phyloP scores from a whole-genome alignment of 2,797 vertebrate genomes.

The Babyrousa celebensis region DNA sequence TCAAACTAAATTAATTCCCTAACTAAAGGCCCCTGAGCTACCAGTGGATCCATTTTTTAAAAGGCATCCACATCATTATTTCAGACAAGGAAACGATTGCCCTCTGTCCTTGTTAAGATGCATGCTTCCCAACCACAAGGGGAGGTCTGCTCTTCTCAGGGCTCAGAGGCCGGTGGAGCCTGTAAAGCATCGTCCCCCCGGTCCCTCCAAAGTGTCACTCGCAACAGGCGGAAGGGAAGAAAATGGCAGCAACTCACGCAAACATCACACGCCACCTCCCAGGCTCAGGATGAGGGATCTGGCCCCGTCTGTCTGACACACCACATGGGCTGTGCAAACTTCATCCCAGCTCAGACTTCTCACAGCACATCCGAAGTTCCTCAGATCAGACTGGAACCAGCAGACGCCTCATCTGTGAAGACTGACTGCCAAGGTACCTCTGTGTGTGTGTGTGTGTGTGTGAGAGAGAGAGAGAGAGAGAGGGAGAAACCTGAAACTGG shows the following conservation, averaged over 20 bases:
- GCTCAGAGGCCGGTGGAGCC: no score
- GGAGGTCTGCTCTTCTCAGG: not conserved
- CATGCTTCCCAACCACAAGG: not conserved
- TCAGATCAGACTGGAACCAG: not conserved
- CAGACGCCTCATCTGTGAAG: not conserved
- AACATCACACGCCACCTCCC: not conserved
- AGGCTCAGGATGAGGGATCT: not conserved
- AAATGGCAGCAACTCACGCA: not conserved
- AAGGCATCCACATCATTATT: constrained; percentile 2
- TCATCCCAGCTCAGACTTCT: constrained; percentile 32
- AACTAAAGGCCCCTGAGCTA: not conserved
- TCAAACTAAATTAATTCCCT: not conserved
- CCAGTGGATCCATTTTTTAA: not conserved
- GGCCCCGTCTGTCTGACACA: constrained; percentile 24
- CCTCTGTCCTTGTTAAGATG: not conserved
- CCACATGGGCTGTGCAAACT: constrained; percentile 14
- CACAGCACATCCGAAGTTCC: not conserved
- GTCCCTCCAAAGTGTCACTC: not conserved
- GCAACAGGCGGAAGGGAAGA: not conserved
- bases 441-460: rapidly evolving
- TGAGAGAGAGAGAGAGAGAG: no score
- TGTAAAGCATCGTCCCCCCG: no score
- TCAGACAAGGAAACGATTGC: not conserved
- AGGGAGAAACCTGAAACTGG: not conserved
- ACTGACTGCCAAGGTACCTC: not conserved